Conservation (phyloP, 2,797 vertebrate species). For the Spinus olivaceus region DNA sequence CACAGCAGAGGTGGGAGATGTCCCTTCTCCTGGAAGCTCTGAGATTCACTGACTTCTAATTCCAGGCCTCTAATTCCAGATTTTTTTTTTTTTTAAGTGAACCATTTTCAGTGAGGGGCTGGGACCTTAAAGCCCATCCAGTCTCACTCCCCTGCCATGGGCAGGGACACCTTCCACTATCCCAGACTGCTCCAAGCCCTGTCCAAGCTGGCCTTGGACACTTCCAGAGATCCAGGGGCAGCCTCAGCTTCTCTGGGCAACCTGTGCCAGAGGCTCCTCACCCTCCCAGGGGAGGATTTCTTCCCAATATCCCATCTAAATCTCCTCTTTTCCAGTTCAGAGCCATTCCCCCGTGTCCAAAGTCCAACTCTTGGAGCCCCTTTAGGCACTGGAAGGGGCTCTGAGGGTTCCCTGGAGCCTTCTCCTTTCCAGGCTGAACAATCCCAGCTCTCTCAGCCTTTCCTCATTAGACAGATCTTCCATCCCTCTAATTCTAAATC, state of each 20-base stretch:
- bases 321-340: neutral
- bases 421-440: neutral
- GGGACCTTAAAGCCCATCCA: neutral
- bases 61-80: neutral
- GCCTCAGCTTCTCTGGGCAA: neutral
- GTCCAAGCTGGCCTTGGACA: neutral
- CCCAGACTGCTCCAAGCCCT: fast-evolving
- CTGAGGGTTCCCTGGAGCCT: neutral
- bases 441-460: neutral
- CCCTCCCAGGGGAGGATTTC: neutral
- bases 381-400: neutral
- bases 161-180: too few species aligned
- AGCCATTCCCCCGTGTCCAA: neutral
- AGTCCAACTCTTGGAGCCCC: neutral
- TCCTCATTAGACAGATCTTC: neutral
- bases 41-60: neutral
- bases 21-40: neutral
- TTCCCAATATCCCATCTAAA: neutral
- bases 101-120: neutral
- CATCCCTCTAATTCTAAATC: neutral
- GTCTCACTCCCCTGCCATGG: neutral
- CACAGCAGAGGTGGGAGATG: neutral
- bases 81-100: neutral
- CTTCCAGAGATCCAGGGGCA: neutral
- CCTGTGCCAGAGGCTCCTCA: neutral